Evolutionary conservation across 2,797 vertebrate genomes (phyloP), one percentile per base, ranked within the genome.

Genomic region (Pangasius macronema): DNA sequence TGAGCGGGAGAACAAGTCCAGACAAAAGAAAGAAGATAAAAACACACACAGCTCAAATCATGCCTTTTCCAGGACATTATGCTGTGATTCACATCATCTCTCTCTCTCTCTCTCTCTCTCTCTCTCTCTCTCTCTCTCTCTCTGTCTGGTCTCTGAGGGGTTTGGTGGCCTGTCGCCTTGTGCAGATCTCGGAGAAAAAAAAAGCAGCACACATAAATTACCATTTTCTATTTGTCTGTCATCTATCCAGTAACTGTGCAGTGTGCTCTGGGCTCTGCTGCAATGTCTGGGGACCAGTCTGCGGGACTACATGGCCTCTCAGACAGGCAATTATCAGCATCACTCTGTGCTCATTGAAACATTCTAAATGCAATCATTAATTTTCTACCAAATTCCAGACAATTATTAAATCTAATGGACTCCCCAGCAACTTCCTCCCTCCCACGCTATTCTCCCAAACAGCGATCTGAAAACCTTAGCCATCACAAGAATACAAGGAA

Each of bases 201-300:
- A 92, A 90, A 92, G 91, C 86, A 89, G 90, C 89, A 89, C 89
- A 93, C 88, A 93, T 92, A 91, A 92, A 94, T 93, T 91, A 92
- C 91, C 89, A 92, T 94, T 94, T 92, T 93, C 87, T 92, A 93
- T 94, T 94, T 94, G 89, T 91, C 92, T 95, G 89, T 92, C 88
- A 85, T 92, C 87, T 85, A 87, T 87, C 87, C 88, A 87, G 88
- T 91, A 87, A 91, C 92, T 93, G 90, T 87, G 95, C 92, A 84
- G 88, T 84, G 89, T 87, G 91, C 87, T 87, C 87, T 89, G 83
- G 82, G 67, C 65, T 84, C 67, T 70, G 73, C 86, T 87, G n/a
- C 24, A 65, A 87, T 85, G 87, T 86, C 89, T 86, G 87, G 87
- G 87, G 83, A 86, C 90, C 87, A 90, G 92, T 92, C 93, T 87